Conservation (phyloP, 2,888 invertebrate species). For the Theristus sp. region DNA sequence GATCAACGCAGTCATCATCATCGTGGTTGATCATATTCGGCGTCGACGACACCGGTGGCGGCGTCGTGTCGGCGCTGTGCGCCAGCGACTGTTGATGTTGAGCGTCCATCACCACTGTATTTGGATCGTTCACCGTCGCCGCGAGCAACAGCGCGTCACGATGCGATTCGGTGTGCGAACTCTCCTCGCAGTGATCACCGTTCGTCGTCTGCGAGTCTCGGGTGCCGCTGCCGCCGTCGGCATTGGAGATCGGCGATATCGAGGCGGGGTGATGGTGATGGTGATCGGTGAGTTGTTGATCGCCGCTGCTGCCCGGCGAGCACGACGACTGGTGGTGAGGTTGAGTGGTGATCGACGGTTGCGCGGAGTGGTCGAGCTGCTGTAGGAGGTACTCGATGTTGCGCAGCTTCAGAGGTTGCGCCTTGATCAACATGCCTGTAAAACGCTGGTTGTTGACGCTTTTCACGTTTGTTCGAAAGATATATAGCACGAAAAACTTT, state of each 20-base stretch:
- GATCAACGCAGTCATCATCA: too few relatives aligned
- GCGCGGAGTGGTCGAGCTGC: conserved; percentile 9
- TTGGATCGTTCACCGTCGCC: too few relatives aligned
- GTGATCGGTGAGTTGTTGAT: background rate
- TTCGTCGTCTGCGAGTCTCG: background rate
- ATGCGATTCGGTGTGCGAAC: background rate
- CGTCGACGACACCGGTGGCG: too few relatives aligned
- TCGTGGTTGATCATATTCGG: too few relatives aligned
- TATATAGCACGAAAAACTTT: too few relatives aligned
- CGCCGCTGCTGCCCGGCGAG: background rate
- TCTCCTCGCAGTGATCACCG: background rate
- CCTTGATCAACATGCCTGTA: conserved; percentile 5
- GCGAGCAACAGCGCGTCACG: background rate
- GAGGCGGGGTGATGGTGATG: background rate
- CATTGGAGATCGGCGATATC: background rate
- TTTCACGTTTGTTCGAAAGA: too few relatives aligned
- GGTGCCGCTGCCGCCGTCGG: background rate
- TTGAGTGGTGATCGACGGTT: too few relatives aligned
- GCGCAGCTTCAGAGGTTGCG: conserved; percentile 15
- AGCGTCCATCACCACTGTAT: too few relatives aligned
- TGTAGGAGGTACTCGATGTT: conserved; percentile 19
- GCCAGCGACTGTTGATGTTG: too few relatives aligned
- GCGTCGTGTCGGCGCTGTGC: too few relatives aligned
- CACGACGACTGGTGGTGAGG: background rate
- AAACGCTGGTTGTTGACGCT: background rate